Evolutionary conservation across 1,140 invertebrate species (phyloP).

Genomic region (Penaeus indicus): DNA sequence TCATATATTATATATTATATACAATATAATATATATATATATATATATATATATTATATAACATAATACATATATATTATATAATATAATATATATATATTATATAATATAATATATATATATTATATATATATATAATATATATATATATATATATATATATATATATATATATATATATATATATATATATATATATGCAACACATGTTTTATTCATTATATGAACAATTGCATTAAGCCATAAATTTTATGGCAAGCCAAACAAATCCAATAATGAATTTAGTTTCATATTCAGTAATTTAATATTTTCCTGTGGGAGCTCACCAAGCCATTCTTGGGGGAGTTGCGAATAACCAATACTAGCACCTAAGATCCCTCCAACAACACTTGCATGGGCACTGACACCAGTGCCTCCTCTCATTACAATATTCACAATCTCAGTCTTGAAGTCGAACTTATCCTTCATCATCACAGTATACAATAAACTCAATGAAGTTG

Average conservation of each 20-base stretch:
- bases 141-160: too few species aligned
- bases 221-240: too few species aligned
- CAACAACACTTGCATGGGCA: constrained; percentile 58
- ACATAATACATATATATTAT: too few species aligned
- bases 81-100: too few species aligned
- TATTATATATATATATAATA: too few species aligned
- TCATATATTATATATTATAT: too few species aligned
- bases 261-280: constrained; percentile 63
- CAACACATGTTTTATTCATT: too few species aligned
- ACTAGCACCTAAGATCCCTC: constrained; percentile 55
- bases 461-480: constrained; percentile 5
- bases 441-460: constrained; percentile 28
- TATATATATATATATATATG: too few species aligned
- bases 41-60: too few species aligned
- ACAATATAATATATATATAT: too few species aligned
- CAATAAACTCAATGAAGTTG: constrained; percentile 43
- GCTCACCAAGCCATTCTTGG: constrained; percentile 57
- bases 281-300: constrained; percentile 58
- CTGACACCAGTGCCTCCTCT: constrained; percentile 58
- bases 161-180: too few species aligned
- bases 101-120: too few species aligned
- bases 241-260: constrained; percentile 51
- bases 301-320: constrained; percentile 55
- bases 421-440: constrained; percentile 48
- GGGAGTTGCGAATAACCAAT: constrained; percentile 61